Base-by-base conservation (phyloP, 2,113 vertebrate species). In the Podiceps cristatus region DNA sequence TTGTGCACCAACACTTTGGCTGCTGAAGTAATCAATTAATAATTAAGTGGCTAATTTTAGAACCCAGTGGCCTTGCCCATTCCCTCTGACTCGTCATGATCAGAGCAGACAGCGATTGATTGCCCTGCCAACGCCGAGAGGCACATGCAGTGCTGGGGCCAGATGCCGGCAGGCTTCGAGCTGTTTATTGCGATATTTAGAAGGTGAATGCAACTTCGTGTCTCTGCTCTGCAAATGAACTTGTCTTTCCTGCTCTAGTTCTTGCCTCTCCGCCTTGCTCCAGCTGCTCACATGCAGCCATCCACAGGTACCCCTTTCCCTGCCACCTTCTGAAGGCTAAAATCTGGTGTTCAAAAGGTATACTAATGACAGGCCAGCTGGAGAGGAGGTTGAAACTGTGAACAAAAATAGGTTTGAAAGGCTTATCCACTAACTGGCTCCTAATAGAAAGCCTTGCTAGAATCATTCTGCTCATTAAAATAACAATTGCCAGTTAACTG, bases 21-120 rank as follows among this genome's bases (percentile, higher is more conserved):
- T 96, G 95, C 88, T 72, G 63, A 93, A 97, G 95, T 96, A 98
- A 97, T 97, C 95, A 96, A 96, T 97, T 98, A 97, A 90, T 97
- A 96, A 97, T 97, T 96, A 97, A 97, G 80, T 96, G 64, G 76
- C 94, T 97, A 95, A 97, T 97, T 98, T 97, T 97, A 97, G 95
- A 87, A 64, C 31, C 72, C 88, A 42, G 3, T 74, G 90, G 90
- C 86, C 76, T 85, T 91, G 69, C 73, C 68, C 22, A 5, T 89
- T 96, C 31, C 50, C 86, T 75, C 5, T 8, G 81, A n/a, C 33
- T 55, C 0, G 1, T 12, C 23, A 88, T 96, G 96, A 96, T 96
- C 59, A 66, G 86, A 95, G 90, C 82, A 95, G 92, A 95, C 94
- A 95, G 86, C 96, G 96, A 97, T 96, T 96, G 95, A 98, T 97